Base-by-base conservation (phyloP, 1,140 invertebrate species). In the Coenobita brevimanus region DNA sequence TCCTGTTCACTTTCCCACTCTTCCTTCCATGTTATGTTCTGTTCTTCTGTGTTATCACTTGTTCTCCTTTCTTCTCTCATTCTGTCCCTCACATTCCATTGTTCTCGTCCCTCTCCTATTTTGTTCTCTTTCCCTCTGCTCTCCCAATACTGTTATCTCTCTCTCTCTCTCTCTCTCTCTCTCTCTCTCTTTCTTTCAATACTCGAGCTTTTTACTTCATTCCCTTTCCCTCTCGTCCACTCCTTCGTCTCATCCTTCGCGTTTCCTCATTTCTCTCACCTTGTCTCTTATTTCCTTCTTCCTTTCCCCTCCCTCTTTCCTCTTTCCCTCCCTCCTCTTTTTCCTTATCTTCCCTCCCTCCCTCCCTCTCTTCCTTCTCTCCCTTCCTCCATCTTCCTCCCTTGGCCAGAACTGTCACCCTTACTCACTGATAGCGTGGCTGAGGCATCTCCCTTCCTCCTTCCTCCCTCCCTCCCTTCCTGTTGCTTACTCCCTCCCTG, bases 301-400 rank as follows among this genome's bases (percentile, higher is more conserved):
- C n/a, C 8, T 67, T 6, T 6, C n/a, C 64, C 30, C n/a, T 4
- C n/a, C 8, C n/a, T 6, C n/a, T 4, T 33, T 67, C n/a, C 64
- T 24, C 8, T 67, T 6, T 67, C 30, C 64, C 64, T 24, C 64
- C n/a, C n/a, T n/a, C n/a, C n/a, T n/a, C n/a, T n/a, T n/a, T n/a
- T n/a, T n/a, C n/a, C n/a, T n/a, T n/a, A 6, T 67, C 64, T 67
- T 67, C 64, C 30, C 64, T n/a, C n/a, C 54, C n/a, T n/a, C 54
- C n/a, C 54, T 10, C 54, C 54, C n/a, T n/a, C n/a, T n/a, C 54
- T 57, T 57, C 13, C 54, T n/a, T n/a, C n/a, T n/a, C n/a, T n/a
- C n/a, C n/a, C n/a, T n/a, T n/a, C n/a, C n/a, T n/a, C n/a, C n/a
- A n/a, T n/a, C n/a, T n/a, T n/a, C n/a, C n/a, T n/a, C n/a, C n/a